These are phyloP conservation scores for Didymodactylos carnosus DNA, from an alignment of 2,888 invertebrate genomes.

Conservation along the genomic window DNA sequence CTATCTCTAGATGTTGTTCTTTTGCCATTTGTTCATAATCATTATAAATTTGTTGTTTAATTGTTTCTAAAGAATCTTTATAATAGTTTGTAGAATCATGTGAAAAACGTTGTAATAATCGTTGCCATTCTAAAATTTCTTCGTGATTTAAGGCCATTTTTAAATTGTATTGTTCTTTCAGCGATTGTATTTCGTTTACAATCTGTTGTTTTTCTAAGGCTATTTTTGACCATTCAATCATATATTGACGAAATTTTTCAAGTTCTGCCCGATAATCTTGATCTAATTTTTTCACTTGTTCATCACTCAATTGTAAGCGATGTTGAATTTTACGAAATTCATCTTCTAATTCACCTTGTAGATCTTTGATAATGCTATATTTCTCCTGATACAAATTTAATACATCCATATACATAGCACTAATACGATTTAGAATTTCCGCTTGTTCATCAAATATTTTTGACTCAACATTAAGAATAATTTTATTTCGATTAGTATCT, in stretches of 20 bases:
- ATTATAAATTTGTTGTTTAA: background rate
- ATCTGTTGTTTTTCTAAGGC: background rate
- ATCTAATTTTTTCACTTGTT: background rate
- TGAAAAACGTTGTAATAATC: background rate
- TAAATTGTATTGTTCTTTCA: background rate
- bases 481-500: background rate
- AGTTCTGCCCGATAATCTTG: background rate
- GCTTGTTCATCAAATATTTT: background rate
- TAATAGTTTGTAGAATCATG: background rate
- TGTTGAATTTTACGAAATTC: background rate
- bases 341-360: background rate
- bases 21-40: background rate
- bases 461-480: background rate
- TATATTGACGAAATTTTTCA: background rate
- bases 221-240: background rate
- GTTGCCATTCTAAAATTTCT: background rate
- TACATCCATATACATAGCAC: background rate
- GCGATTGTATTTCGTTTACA: background rate
- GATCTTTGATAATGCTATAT: background rate
- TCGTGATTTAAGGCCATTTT: background rate
- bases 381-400: background rate
- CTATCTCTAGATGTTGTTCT: background rate
- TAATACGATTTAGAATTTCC: background rate
- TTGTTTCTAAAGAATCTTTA: background rate
- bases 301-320: background rate